phyloP scores from a whole-genome alignment of 2,113 vertebrate genomes.

The Dromiciops gliroides region DNA sequence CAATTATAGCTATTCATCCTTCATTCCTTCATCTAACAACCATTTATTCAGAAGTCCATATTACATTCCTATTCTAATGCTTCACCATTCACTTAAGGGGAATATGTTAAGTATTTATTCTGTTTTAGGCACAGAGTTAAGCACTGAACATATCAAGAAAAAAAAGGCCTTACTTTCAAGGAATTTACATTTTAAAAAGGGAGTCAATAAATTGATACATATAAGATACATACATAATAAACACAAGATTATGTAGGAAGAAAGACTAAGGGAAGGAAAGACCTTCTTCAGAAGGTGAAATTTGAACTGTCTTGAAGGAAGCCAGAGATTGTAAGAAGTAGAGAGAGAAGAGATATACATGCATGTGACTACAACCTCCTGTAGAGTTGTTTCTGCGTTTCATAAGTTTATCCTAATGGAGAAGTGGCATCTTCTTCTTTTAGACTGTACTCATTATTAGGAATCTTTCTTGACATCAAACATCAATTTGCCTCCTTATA shows the following conservation, averaged over 20 bases:
- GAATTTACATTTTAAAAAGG: background rate
- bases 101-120: background rate
- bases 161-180: background rate
- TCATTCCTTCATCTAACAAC: background rate
- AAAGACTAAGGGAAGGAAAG: background rate
- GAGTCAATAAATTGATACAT: background rate
- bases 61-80: background rate
- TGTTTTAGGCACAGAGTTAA: background rate
- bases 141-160: background rate
- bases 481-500: background rate
- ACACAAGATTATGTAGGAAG: background rate
- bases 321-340: background rate
- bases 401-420: background rate
- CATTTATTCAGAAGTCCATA: background rate
- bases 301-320: background rate
- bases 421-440: background rate
- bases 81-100: background rate
- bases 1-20: background rate
- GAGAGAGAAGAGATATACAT: background rate
- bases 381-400: background rate
- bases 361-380: background rate
- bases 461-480: background rate
- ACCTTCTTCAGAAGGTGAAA: background rate
- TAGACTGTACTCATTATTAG: background rate
- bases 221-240: background rate